A percentile compares a stretch with the other conserved stretches of the same genome.
These are phyloP conservation scores for Microcebus murinus DNA, from an alignment of 2,113 vertebrate species.

Conservation along the genomic window DNA sequence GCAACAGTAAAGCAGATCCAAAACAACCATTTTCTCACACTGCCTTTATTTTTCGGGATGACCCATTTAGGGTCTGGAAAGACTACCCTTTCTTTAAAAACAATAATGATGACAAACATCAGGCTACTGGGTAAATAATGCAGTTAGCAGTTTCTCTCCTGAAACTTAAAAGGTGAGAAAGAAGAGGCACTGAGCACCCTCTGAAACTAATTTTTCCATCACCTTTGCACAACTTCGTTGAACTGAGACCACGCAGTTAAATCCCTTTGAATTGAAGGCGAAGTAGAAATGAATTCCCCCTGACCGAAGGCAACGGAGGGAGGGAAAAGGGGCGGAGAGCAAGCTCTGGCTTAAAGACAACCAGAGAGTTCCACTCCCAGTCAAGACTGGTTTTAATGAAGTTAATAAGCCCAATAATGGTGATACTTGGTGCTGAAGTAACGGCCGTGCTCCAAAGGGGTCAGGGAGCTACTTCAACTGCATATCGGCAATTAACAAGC, in stretches of 20 bases:
- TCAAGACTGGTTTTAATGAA: background rate
- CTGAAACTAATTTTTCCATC: constrained; percentile 34
- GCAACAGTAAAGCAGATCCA: background rate
- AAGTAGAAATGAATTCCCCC: constrained; percentile 1
- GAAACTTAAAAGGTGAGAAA: background rate
- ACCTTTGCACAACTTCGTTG: constrained; percentile 11
- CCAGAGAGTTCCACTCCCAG: background rate
- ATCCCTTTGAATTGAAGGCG: background rate
- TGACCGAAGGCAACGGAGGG: background rate
- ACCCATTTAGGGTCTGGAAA: background rate
- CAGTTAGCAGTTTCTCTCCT: background rate
- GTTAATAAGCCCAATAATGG: background rate
- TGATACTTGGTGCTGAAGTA: background rate
- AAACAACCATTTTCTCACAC: background rate
- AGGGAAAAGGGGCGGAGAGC: background rate
- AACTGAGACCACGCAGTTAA: constrained; percentile 38
- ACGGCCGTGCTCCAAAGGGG: background rate
- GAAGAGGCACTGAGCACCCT: background rate
- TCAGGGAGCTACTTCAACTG: background rate
- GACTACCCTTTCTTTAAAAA: background rate
- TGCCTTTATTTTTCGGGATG: constrained; percentile 19
- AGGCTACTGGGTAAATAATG: background rate
- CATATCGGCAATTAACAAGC: background rate
- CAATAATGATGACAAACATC: background rate
- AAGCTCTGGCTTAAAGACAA: background rate